Conservation (phyloP, 1,140 invertebrate species). For the Calosoma granatense region DNA sequence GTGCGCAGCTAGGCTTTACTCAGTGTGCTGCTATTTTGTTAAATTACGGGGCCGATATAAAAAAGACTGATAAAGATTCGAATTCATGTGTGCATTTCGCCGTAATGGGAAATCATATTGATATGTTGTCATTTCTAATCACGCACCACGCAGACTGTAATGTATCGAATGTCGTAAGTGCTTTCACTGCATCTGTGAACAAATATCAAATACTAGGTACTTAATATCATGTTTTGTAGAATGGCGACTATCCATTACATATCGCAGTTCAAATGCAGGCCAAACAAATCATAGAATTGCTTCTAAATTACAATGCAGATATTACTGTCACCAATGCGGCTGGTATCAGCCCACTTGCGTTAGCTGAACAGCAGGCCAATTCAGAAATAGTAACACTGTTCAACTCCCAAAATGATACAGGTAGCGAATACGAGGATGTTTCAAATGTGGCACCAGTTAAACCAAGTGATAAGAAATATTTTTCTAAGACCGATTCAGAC, state of each 20-base stretch:
- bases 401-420: no score
- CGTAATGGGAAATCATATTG: not conserved
- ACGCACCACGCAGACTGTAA: not conserved
- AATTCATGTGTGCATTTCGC: not conserved
- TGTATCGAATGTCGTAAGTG: not conserved
- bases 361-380: not conserved
- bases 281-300: not conserved
- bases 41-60: not conserved
- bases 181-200: no score
- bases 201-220: no score
- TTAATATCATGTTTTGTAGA: not conserved
- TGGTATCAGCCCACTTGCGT: not conserved
- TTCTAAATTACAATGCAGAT: not conserved
- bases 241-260: constrained; percentile 1
- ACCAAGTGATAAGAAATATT: not conserved
- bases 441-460: not conserved
- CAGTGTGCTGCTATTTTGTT: not conserved
- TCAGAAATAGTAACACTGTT: not conserved
- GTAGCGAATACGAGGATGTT: no score
- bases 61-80: constrained; percentile 6
- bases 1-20: not conserved
- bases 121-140: not conserved
- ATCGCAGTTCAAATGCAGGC: not conserved
- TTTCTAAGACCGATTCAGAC: not conserved
- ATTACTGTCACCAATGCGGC: not conserved